Conservation (phyloP, 2,113 vertebrate genomes). For the Cervus canadensis region DNA sequence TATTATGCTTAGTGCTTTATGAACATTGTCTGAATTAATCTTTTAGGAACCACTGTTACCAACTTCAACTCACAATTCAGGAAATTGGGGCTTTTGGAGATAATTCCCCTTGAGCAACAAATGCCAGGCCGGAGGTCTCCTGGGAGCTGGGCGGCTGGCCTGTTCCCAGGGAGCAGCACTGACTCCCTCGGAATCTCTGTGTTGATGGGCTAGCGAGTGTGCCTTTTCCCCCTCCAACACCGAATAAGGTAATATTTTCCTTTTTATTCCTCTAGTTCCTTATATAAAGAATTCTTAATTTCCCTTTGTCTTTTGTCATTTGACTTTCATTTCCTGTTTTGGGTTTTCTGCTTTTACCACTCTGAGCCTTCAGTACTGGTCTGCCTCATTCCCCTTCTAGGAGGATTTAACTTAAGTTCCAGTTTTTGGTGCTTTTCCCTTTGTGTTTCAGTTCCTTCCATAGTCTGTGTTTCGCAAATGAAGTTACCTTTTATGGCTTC, state of each 20-base stretch:
- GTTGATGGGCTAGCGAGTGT: background rate
- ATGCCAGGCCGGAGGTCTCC: background rate
- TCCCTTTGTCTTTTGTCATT: slow-evolving; percentile 48
- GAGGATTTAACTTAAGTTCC: slow-evolving; percentile 17
- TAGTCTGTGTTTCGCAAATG: background rate
- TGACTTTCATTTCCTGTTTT: slow-evolving; percentile 55
- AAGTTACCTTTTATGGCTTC: background rate
- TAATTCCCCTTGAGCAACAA: background rate
- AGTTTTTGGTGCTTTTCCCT: slow-evolving; percentile 15
- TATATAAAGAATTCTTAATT: slow-evolving; percentile 26
- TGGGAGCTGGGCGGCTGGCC: background rate
- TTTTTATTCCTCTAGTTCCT: slow-evolving; percentile 32
- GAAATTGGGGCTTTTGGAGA: background rate
- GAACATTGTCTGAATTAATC: background rate
- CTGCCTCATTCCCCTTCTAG: background rate
- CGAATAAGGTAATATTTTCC: slow-evolving; percentile 45
- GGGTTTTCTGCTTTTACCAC: slow-evolving; percentile 38
- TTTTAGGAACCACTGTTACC: background rate
- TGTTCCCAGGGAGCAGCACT: background rate
- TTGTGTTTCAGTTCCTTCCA: slow-evolving; percentile 44
- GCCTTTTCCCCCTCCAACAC: background rate
- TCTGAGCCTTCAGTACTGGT: background rate
- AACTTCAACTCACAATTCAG: background rate
- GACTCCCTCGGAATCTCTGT: background rate
- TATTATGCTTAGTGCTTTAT: background rate